Evolutionary conservation across 2,888 invertebrate genomes (phyloP).

Genomic region (Chironomus tentans): DNA sequence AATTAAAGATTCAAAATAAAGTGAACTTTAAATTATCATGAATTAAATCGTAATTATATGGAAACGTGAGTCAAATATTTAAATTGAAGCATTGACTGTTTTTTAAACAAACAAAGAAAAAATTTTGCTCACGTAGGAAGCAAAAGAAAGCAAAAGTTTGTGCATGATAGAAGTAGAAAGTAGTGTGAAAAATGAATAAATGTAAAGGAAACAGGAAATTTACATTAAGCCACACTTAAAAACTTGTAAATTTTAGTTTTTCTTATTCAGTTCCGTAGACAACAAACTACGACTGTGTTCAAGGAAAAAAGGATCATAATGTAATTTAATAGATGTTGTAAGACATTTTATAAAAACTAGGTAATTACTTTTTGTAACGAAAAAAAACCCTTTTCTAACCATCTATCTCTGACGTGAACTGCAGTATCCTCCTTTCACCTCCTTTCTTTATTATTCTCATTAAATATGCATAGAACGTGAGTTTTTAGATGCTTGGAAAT

Average conservation of each 20-base stretch:
- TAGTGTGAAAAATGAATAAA: no score
- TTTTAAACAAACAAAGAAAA: background rate
- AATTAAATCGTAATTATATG: conserved; percentile 15
- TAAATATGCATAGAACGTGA: background rate
- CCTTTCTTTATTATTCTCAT: background rate
- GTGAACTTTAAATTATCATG: conserved; percentile 5
- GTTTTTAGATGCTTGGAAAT: background rate
- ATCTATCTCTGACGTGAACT: no score
- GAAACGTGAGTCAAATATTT: conserved; percentile 22
- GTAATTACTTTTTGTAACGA: background rate
- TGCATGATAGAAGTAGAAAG: background rate
- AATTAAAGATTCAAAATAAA: no score
- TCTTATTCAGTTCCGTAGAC: no score
- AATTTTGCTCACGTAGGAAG: background rate
- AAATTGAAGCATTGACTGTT: background rate
- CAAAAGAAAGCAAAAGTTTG: background rate
- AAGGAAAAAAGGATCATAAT: background rate
- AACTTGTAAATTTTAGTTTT: no score
- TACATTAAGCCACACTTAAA: background rate
- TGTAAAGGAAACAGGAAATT: background rate
- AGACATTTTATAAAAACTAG: no score
- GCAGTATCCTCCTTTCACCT: background rate
- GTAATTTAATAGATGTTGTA: no score
- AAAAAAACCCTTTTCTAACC: background rate
- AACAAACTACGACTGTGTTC: background rate